Conservation (phyloP, 1,140 invertebrate species). For the Ganaspis sp. region DNA sequence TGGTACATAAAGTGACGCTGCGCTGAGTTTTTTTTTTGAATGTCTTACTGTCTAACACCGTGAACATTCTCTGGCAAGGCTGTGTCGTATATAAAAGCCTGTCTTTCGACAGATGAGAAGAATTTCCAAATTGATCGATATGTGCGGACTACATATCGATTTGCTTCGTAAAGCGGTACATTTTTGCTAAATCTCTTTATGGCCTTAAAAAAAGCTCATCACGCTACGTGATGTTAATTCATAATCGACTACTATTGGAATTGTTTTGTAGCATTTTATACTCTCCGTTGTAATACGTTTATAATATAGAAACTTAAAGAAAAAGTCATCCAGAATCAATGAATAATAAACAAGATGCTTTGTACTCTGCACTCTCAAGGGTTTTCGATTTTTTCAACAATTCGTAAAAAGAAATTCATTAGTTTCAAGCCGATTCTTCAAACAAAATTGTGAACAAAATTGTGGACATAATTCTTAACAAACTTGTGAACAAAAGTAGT, state of each 20-base stretch:
- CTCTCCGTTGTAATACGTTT: slow-evolving; percentile 67
- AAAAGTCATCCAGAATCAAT: slow-evolving; percentile 31
- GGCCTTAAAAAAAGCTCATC: slow-evolving; percentile 64
- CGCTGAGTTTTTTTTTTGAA: slow-evolving; percentile 68
- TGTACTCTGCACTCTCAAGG: slow-evolving; percentile 17
- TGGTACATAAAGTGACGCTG: slow-evolving; percentile 59
- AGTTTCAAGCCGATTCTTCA: too few species aligned
- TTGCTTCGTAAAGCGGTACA: slow-evolving; percentile 5
- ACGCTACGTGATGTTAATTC: slow-evolving; percentile 53
- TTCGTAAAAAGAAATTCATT: too few species aligned
- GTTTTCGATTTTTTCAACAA: slow-evolving; percentile 27
- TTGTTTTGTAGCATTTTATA: slow-evolving; percentile 72
- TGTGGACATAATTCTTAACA: too few species aligned
- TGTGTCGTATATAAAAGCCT: slow-evolving; percentile 63
- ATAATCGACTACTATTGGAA: slow-evolving; percentile 63
- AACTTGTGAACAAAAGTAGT: too few species aligned
- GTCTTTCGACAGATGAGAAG: slow-evolving; percentile 53
- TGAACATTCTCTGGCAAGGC: slow-evolving; percentile 73
- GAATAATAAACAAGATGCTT: slow-evolving; percentile 25
- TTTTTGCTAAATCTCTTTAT: slow-evolving; percentile 49
- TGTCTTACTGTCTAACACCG: slow-evolving; percentile 65
- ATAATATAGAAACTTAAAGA: slow-evolving; percentile 51
- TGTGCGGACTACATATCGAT: slow-evolving; percentile 32
- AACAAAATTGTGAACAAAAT: too few species aligned
- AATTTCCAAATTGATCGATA: slow-evolving; percentile 63